These are phyloP conservation scores for Sphaerophoria taeniata DNA, from an alignment of 2,888 invertebrate species.

Conservation along the genomic window DNA sequence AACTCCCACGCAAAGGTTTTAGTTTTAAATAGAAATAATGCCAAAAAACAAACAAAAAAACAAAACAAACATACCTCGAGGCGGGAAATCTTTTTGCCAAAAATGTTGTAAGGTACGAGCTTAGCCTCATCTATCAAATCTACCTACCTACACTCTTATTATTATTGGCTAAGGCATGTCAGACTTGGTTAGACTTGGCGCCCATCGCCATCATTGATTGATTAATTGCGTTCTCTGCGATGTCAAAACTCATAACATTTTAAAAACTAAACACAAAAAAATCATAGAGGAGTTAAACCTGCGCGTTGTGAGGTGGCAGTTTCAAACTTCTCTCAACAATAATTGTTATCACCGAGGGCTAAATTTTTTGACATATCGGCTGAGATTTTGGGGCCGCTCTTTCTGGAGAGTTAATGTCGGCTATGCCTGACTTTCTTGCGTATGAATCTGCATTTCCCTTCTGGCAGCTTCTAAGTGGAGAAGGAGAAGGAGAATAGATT, in stretches of 20 bases:
- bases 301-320: slow-evolving; percentile 22
- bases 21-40: neutral
- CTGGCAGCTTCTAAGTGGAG: no score
- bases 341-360: slow-evolving; percentile 34
- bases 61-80: slow-evolving; percentile 33
- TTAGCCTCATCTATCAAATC: slow-evolving; percentile 6
- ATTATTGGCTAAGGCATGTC: neutral
- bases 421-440: slow-evolving; percentile 32
- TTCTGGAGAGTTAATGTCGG: slow-evolving; percentile 8
- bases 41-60: neutral
- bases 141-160: neutral
- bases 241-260: slow-evolving; percentile 59
- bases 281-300: neutral
- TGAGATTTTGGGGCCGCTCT: slow-evolving; percentile 46
- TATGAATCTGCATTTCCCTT: no score
- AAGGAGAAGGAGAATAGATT: no score
- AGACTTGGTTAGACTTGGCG: slow-evolving; percentile 41
- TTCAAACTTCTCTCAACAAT: slow-evolving; percentile 7
- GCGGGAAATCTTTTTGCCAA: slow-evolving; percentile 20
- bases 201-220: slow-evolving; percentile 68
- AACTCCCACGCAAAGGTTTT: slow-evolving; percentile 40
- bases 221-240: slow-evolving; percentile 58
- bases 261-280: slow-evolving; percentile 22
- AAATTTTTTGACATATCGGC: slow-evolving; percentile 37
- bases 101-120: slow-evolving; percentile 13